Evolutionary conservation across 1,140 invertebrate species (phyloP).

Genomic region (Bathynomus jamesi): DNA sequence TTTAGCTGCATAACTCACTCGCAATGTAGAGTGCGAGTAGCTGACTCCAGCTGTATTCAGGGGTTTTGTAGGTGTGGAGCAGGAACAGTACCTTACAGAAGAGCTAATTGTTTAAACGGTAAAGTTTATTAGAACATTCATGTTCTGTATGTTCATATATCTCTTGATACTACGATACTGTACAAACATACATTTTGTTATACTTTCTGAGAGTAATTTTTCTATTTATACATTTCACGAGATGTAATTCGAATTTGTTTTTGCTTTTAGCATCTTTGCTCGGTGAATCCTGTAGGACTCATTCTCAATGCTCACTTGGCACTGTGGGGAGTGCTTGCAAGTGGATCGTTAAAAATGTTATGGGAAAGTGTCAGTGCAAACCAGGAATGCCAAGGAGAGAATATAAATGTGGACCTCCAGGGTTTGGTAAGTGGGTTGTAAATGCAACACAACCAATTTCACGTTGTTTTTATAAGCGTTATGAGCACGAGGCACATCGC

Average conservation of each 20-base stretch:
- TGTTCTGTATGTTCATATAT: neutral
- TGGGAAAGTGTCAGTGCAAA: neutral
- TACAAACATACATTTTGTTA: neutral
- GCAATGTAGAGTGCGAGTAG: constrained; percentile 8
- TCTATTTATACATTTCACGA: neutral
- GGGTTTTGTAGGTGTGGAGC: constrained; percentile 7
- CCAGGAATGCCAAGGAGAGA: neutral
- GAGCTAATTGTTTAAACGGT: neutral
- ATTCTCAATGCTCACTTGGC: neutral
- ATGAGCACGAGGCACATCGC: too few species aligned
- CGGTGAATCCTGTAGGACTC: neutral
- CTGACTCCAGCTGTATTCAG: constrained; percentile 8
- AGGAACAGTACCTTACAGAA: neutral
- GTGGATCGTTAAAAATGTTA: neutral
- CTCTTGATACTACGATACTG: neutral
- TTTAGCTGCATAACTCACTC: constrained; percentile 6
- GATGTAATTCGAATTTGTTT: neutral
- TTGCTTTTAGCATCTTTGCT: neutral
- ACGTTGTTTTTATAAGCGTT: too few species aligned
- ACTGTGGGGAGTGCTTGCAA: neutral
- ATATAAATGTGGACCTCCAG: neutral
- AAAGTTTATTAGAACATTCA: too few species aligned
- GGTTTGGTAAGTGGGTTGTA: neutral
- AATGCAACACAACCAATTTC: too few species aligned
- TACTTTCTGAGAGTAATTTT: neutral